Evolutionary conservation across 2,113 vertebrate species (phyloP).

Genomic region (Rhineura floridana): DNA sequence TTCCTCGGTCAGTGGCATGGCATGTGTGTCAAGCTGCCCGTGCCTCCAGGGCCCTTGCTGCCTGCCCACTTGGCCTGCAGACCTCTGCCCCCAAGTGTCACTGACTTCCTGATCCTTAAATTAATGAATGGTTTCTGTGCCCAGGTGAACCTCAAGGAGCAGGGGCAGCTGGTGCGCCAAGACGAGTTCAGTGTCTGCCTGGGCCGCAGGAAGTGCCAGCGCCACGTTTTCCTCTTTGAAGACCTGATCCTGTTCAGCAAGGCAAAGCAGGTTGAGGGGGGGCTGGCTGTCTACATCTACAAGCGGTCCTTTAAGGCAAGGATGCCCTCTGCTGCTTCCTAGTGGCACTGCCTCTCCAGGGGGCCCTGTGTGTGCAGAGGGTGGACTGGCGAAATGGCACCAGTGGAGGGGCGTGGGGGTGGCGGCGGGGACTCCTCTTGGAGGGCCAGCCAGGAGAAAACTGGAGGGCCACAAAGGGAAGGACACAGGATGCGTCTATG

Average conservation of each 20-base stretch:
- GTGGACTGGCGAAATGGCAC: too few relatives aligned
- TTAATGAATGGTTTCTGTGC: background rate
- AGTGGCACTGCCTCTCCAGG: background rate
- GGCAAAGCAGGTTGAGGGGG: conserved; percentile 83
- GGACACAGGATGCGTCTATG: too few relatives aligned
- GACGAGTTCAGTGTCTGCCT: conserved; percentile 86
- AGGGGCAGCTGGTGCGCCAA: conserved; percentile 84
- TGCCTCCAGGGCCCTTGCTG: background rate
- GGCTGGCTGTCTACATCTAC: conserved; percentile 84
- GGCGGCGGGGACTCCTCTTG: background rate
- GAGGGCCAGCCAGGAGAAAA: too few relatives aligned
- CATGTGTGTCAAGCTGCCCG: background rate
- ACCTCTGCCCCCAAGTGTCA: background rate
- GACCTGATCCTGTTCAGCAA: conserved; percentile 89
- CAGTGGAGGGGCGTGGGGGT: too few relatives aligned
- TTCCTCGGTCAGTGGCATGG: too few relatives aligned
- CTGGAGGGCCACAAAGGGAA: too few relatives aligned
- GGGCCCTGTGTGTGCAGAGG: background rate
- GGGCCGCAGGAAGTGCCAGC: conserved; percentile 84
- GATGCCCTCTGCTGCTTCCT: background rate
- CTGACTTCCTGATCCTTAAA: background rate
- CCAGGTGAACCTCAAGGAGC: conserved; percentile 87
- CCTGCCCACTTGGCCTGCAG: background rate
- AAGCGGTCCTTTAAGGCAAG: conserved; percentile 86
- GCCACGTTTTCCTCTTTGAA: conserved; percentile 87